Evolutionary conservation across 2,888 invertebrate genomes (phyloP).

Genomic region (Callinectes sapidus): DNA sequence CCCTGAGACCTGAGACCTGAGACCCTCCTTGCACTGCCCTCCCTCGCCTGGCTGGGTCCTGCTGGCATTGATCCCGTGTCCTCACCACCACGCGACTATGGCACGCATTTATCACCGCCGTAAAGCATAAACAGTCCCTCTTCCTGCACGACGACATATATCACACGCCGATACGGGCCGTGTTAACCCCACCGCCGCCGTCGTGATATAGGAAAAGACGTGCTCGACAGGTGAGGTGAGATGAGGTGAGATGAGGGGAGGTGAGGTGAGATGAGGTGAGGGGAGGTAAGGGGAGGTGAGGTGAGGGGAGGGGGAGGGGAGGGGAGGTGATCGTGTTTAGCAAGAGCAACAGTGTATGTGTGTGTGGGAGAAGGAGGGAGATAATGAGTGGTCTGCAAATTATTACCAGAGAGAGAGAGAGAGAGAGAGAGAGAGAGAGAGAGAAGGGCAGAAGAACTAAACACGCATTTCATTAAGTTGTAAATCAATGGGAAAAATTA

Average conservation of each 20-base stretch:
- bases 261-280: not conserved
- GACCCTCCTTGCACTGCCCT: too few relatives aligned
- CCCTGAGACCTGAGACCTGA: too few relatives aligned
- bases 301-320: not conserved
- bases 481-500: too few relatives aligned
- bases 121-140: conserved; percentile 27
- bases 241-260: not conserved
- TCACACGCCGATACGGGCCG: conserved; percentile 30
- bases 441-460: not conserved
- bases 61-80: not conserved
- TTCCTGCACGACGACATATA: not conserved
- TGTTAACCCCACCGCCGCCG: not conserved
- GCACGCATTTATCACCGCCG: conserved; percentile 21
- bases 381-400: not conserved
- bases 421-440: not conserved
- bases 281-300: not conserved
- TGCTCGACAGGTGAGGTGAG: not conserved
- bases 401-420: not conserved
- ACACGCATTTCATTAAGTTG: too few relatives aligned
- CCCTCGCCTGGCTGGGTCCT: not conserved
- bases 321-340: not conserved
- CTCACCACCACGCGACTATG: conserved; percentile 14
- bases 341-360: not conserved
- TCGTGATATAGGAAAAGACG: not conserved
- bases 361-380: not conserved